Evolutionary conservation across 2,888 invertebrate genomes (phyloP).

Genomic region (Galerucella pusilla): DNA sequence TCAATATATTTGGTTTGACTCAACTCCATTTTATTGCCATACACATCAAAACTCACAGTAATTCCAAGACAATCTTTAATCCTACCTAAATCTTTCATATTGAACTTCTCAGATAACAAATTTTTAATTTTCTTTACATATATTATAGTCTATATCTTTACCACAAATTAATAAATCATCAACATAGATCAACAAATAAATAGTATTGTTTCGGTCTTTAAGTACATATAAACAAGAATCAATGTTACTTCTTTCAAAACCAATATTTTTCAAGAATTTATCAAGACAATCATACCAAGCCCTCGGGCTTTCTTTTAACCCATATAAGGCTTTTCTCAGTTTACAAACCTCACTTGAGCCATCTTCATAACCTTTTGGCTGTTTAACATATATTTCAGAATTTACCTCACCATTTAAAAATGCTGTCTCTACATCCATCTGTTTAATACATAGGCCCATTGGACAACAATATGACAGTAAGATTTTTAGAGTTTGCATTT

Average conservation of each 20-base stretch:
- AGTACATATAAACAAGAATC: conserved; percentile 39
- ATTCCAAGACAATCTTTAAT: conserved; percentile 35
- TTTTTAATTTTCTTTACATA: conserved; percentile 32
- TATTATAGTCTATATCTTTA: conserved; percentile 15
- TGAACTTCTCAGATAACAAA: conserved; percentile 28
- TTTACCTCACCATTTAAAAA: conserved; percentile 47
- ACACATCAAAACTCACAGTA: conserved; percentile 30
- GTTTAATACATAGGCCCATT: too few species aligned
- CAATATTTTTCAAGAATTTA: conserved; percentile 30
- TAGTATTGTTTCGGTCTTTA: not conserved
- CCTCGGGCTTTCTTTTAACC: too few species aligned
- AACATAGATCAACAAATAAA: conserved; percentile 37
- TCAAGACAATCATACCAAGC: too few species aligned
- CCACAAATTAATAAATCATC: conserved; percentile 43
- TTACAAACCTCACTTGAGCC: too few species aligned
- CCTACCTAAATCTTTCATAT: conserved; percentile 41
- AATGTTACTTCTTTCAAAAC: conserved; percentile 35
- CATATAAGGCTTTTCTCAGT: too few species aligned
- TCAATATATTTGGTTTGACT: conserved; percentile 36
- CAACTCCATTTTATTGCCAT: conserved; percentile 22
- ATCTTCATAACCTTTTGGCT: conserved; percentile 45
- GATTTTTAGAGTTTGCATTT: too few species aligned
- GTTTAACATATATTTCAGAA: conserved; percentile 45
- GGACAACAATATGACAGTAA: too few species aligned
- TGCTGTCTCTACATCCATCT: conserved; percentile 50